Evolutionary conservation across 2,797 vertebrate species (phyloP).

Genomic region (Manis pentadactyla): DNA sequence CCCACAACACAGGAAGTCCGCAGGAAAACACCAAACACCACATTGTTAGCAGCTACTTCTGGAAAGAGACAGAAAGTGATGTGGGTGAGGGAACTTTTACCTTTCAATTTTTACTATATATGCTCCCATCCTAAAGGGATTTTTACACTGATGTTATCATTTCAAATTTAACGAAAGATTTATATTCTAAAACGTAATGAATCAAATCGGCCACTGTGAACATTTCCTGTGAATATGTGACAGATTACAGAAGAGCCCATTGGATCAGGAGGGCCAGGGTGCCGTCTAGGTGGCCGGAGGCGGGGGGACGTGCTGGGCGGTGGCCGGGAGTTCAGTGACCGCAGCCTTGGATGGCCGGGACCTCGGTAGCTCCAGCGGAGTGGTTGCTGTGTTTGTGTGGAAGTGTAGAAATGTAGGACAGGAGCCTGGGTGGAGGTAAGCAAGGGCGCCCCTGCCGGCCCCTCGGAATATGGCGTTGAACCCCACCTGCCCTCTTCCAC

Average conservation of each 20-base stretch:
- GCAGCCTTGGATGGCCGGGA: not conserved
- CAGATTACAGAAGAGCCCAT: not conserved
- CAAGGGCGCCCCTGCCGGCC: not conserved
- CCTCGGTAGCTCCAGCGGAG: not conserved
- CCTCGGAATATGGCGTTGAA: not conserved
- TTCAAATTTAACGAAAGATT: not conserved
- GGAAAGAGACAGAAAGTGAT: not conserved
- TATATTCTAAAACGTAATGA: not conserved
- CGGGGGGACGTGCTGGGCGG: too few species aligned
- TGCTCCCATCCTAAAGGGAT: not conserved
- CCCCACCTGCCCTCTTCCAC: not conserved
- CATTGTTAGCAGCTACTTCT: not conserved
- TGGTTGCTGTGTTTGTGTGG: rapidly evolving
- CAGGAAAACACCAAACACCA: not conserved
- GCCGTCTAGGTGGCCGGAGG: not conserved
- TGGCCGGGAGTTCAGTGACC: not conserved
- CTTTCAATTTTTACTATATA: not conserved
- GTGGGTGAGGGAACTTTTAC: not conserved
- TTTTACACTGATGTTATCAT: not conserved
- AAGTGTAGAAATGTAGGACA: not conserved
- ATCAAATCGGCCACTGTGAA: not conserved
- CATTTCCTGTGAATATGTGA: not conserved
- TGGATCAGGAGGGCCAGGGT: not conserved
- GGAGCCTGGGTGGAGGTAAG: not conserved
- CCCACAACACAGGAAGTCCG: not conserved